phyloP scores from a whole-genome alignment of 2,797 vertebrate species.

The Sebastes nivosus region DNA sequence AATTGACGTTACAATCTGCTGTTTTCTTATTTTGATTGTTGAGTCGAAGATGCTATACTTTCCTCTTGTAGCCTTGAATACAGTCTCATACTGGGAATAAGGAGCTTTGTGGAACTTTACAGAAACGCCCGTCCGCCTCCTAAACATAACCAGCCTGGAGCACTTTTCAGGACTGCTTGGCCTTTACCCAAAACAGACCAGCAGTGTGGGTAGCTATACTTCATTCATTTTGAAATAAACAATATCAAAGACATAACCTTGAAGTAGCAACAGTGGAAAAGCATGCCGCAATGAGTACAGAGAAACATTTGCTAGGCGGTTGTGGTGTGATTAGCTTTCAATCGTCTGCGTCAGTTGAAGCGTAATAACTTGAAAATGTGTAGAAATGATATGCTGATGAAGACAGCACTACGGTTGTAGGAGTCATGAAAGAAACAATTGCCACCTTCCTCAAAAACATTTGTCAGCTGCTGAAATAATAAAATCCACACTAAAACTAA shows the following conservation, averaged over 20 bases:
- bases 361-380: background rate
- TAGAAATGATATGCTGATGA: background rate
- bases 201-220: slow-evolving; percentile 61
- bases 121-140: slow-evolving; percentile 19
- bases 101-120: slow-evolving; percentile 39
- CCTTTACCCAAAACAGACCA: slow-evolving; percentile 63
- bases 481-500: slow-evolving; percentile 7
- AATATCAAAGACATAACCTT: slow-evolving; percentile 66
- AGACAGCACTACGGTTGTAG: background rate
- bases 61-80: background rate
- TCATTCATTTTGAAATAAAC: slow-evolving; percentile 69
- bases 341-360: background rate
- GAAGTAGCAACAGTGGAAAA: slow-evolving; percentile 61
- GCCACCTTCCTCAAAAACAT: background rate
- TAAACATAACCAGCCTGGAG: slow-evolving; percentile 56
- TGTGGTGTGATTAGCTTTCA: slow-evolving; percentile 7
- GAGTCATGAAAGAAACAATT: background rate
- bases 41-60: background rate
- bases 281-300: slow-evolving; percentile 16
- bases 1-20: background rate
- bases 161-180: slow-evolving; percentile 43
- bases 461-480: background rate
- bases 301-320: slow-evolving; percentile 29
- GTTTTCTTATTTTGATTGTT: background rate
- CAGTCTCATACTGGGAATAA: background rate